A percentile compares a stretch with the other conserved stretches of the same genome.
Conservation (phyloP, 2,113 vertebrate genomes). For the Cygnus atratus region DNA sequence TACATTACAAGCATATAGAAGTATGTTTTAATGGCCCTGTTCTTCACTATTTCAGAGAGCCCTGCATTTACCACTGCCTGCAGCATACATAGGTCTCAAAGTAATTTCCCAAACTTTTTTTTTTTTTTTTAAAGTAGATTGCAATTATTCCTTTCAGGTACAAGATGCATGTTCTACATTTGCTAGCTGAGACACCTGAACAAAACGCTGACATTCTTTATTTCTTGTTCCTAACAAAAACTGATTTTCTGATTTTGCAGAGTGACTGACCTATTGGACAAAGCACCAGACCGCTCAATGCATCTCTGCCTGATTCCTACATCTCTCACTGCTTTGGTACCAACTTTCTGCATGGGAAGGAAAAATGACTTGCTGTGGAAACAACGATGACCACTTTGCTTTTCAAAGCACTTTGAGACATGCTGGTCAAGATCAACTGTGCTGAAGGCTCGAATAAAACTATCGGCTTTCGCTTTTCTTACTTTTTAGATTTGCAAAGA, state of each 20-base stretch:
- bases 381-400: rapidly evolving
- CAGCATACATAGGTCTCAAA: background rate
- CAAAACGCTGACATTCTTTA: background rate
- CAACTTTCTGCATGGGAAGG: background rate
- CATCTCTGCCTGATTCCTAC: background rate
- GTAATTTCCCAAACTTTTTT: background rate
- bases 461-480: background rate
- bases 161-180: background rate
- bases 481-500: background rate
- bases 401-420: background rate
- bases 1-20: background rate
- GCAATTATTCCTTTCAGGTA: background rate
- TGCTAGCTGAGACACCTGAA: background rate
- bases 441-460: background rate
- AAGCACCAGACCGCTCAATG: background rate
- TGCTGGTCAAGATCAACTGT: background rate
- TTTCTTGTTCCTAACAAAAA: background rate
- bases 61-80: background rate
- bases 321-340: rapidly evolving
- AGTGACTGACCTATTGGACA: background rate
- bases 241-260: background rate
- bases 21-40: background rate
- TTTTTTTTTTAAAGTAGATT: background rate
- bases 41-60: background rate
- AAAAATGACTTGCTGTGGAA: background rate